phyloP scores from a whole-genome alignment of 2,888 invertebrate genomes.

The Blastobasis adustella region DNA sequence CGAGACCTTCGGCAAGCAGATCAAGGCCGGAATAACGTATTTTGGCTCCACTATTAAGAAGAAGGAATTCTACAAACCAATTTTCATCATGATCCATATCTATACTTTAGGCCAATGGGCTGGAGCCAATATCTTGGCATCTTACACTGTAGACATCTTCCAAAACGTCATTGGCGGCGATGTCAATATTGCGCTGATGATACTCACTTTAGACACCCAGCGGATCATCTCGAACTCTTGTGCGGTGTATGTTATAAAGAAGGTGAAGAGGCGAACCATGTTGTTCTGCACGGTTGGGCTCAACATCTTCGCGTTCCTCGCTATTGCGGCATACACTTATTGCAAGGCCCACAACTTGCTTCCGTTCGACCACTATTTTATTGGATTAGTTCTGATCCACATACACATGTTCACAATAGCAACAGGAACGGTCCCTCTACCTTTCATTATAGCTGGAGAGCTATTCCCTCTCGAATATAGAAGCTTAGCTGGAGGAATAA shows the following conservation, averaged over 20 bases:
- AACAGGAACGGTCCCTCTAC: constrained; percentile 76
- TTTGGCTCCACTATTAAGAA: constrained; percentile 33
- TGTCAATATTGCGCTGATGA: constrained; percentile 34
- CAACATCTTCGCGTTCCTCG: constrained; percentile 35
- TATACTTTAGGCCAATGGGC: constrained; percentile 46
- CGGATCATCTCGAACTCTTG: constrained; percentile 43
- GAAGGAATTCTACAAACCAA: constrained; percentile 45
- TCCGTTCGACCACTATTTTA: constrained; percentile 30
- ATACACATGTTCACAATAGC: constrained; percentile 69
- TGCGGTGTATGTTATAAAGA: constrained; percentile 50
- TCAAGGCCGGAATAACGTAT: constrained; percentile 26
- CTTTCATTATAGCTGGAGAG: constrained; percentile 82
- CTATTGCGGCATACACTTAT: constrained; percentile 39
- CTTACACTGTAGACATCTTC: constrained; percentile 45
- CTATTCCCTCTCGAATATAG: constrained; percentile 76
- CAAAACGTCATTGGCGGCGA: constrained; percentile 36
- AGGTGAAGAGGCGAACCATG: constrained; percentile 47
- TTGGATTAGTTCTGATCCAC: constrained; percentile 41
- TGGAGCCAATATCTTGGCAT: constrained; percentile 44
- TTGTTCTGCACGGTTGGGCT: constrained; percentile 34
- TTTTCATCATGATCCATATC: constrained; percentile 48
- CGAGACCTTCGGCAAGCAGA: constrained; percentile 23
- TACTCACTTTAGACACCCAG: constrained; percentile 47
- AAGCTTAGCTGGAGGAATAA: constrained; percentile 69
- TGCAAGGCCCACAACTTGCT: constrained; percentile 27